A percentile compares a stretch with the other conserved stretches of the same genome.
phyloP scores from a whole-genome alignment of 2,113 vertebrate genomes.

The Oryctolagus cuniculus region mOryCun1.1 NC_091432.1:201549501-201550000 shows the following conservation, averaged over 20 bases:
- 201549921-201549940: conserved; percentile 78
- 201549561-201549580: neutral
- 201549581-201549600: neutral
- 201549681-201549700: neutral
- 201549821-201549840: conserved; percentile 24
- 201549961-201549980: conserved; percentile 70
- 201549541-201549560: neutral
- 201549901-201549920: conserved; percentile 40
- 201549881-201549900: conserved; percentile 65
- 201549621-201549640: neutral
- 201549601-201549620: neutral
- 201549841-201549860: conserved; percentile 69
- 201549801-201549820: conserved; percentile 1
- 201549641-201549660: neutral
- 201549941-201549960: conserved; percentile 79
- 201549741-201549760: conserved; percentile 3
- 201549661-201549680: neutral
- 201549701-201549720: neutral
- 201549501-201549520: neutral
- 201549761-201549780: conserved; percentile 13
- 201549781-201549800: neutral
- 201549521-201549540: neutral
- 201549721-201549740: conserved; percentile 25
- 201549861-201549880: conserved; percentile 62
- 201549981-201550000: conserved; percentile 56